Conservation (phyloP, 2,888 invertebrate species). For the Rhodophaea formosa region DNA sequence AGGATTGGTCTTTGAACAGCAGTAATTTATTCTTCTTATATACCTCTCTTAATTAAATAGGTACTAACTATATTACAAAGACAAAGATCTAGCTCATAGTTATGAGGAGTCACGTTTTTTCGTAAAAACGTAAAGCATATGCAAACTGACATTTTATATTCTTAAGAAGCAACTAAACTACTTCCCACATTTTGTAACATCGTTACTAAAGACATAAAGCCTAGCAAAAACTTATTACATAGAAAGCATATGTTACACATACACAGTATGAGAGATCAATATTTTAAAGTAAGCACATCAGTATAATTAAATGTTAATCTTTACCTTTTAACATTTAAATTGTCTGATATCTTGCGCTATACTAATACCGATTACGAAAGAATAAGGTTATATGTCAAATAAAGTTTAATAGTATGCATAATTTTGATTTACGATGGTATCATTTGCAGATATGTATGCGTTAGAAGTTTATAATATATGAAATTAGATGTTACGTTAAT, state of each 20-base stretch:
- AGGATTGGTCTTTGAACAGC: too few species aligned
- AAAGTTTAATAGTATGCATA: conserved; percentile 17
- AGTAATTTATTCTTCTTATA: too few species aligned
- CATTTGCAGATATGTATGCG: conserved; percentile 8
- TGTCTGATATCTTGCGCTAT: background rate
- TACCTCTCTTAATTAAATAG: too few species aligned
- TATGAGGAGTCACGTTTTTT: background rate
- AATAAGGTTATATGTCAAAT: conserved; percentile 15
- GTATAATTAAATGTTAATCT: conserved; percentile 1
- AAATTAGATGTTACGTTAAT: conserved; percentile 3
- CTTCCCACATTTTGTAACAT: background rate
- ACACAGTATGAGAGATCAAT: background rate
- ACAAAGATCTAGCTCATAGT: background rate
- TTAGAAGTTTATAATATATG: background rate
- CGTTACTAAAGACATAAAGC: background rate
- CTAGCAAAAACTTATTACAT: background rate
- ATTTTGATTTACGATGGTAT: conserved; percentile 18
- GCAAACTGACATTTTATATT: conserved; percentile 8
- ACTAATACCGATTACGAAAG: conserved; percentile 1
- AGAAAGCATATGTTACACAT: background rate
- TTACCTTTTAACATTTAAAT: background rate
- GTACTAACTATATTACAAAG: too few species aligned
- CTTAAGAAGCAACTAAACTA: background rate
- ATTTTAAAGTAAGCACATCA: background rate
- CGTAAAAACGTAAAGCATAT: background rate